Evolutionary conservation across 1,140 invertebrate genomes (phyloP), one percentile per base, ranked within the genome.

Genomic region (Brachionus rotundiformis): DNA sequence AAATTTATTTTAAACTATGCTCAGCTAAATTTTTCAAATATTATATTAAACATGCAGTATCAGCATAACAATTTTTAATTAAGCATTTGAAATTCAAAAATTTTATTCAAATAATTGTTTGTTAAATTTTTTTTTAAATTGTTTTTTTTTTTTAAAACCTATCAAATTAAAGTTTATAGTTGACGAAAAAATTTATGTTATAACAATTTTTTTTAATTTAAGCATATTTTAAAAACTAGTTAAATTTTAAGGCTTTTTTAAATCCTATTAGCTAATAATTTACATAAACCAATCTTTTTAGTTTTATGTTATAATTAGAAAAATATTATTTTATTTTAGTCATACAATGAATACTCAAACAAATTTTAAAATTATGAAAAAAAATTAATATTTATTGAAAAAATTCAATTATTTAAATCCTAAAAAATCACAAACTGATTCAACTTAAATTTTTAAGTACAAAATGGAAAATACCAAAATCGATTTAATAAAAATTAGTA

Each of bases 401-500:
- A 54, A 54, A 8, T 54, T 54, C 19, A 54, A 23, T 4, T 25
- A 8, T 54, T 19, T 54, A 25, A 7, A 23, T 3, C n/a, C 23
- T 8, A 54, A 54, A 41, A 41, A 41, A 41, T 41, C 1, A 13
- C 0, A 11, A 41, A 41, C 39, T 41, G 2, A 41, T 41, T 41
- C 39, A 41, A 13, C 39, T 54, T 54, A 7, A 23, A 54, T 54
- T 54, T 54, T 19, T 54, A 7, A 54, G 47, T 54, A 54, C n/a
- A 54, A 54, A 54, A 54, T 54, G 47, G 47, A 54, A 54, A 54
- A 54, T 54, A 54, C 47, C 47, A 54, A 54, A 54, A 54, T 54
- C 47, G 47, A 54, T 54, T 54, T 63, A 31, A 63, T 23, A 63
- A 63, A 63, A 63, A 29, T 59, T 39, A 79, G 36, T 39, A 79